These are phyloP conservation scores for Trichopria drosophilae DNA, from an alignment of 2,888 invertebrate genomes.

Conservation along the genomic window DNA sequence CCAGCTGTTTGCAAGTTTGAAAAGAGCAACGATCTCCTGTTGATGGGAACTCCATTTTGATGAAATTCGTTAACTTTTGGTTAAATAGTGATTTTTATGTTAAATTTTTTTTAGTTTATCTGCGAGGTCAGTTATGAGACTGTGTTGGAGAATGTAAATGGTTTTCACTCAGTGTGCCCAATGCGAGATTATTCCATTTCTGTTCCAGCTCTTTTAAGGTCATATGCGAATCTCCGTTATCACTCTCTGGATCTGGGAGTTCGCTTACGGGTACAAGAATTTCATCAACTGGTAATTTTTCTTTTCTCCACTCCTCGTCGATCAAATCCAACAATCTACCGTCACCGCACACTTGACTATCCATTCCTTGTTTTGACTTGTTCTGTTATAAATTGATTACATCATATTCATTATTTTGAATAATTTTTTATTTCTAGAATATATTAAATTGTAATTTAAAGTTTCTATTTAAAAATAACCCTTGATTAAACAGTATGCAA, in stretches of 20 bases:
- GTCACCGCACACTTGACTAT: slow-evolving; percentile 75
- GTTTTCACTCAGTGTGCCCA: slow-evolving; percentile 62
- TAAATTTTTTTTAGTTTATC: background rate
- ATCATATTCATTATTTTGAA: no score
- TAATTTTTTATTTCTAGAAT: no score
- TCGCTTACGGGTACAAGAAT: slow-evolving; percentile 83
- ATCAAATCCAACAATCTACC: slow-evolving; percentile 78
- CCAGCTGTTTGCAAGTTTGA: slow-evolving; percentile 67
- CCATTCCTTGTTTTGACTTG: slow-evolving; percentile 69
- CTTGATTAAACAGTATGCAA: no score
- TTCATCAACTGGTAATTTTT: slow-evolving; percentile 81
- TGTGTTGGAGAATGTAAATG: slow-evolving; percentile 58
- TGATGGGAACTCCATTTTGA: slow-evolving; percentile 72
- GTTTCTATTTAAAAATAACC: no score
- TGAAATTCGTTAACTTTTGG: background rate
- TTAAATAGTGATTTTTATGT: background rate
- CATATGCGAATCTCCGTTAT: slow-evolving; percentile 87
- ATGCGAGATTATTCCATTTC: slow-evolving; percentile 64
- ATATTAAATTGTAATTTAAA: no score
- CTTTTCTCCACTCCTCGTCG: slow-evolving; percentile 86
- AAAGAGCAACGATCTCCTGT: slow-evolving; percentile 70
- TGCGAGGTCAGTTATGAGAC: slow-evolving; percentile 46
- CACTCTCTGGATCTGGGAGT: slow-evolving; percentile 89
- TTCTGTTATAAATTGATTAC: no score
- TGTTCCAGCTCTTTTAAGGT: slow-evolving; percentile 86